phyloP scores from a whole-genome alignment of 2,797 vertebrate genomes.

The Florisuga fusca region DNA sequence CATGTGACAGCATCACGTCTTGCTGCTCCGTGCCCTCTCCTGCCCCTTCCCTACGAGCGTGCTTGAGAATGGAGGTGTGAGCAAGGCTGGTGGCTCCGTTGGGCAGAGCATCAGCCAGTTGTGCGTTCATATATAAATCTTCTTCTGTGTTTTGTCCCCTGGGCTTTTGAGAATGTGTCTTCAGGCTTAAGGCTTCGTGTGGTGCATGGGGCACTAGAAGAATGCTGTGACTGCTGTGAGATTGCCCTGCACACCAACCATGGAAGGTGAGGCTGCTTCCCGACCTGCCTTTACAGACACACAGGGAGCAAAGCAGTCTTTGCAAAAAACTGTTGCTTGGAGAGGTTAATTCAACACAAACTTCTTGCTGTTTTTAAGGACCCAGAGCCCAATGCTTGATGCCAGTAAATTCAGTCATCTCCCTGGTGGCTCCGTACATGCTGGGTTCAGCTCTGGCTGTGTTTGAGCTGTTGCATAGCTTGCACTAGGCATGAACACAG shows the following conservation, averaged over 20 bases:
- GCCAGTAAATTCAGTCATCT: not conserved
- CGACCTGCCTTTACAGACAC: not conserved
- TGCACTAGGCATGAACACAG: not conserved
- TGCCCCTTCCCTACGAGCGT: accelerated
- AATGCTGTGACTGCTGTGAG: not conserved
- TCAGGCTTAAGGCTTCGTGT: not conserved
- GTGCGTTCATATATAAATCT: accelerated
- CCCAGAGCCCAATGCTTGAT: not conserved
- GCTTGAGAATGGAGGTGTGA: not conserved
- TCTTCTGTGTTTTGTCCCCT: accelerated
- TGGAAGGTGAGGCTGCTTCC: not conserved
- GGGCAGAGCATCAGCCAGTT: not conserved
- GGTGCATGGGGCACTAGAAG: not conserved
- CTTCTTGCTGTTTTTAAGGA: not conserved
- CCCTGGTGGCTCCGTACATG: not conserved
- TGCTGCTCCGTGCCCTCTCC: accelerated
- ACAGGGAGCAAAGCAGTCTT: accelerated
- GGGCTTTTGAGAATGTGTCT: not conserved
- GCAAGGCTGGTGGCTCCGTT: accelerated
- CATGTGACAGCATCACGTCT: accelerated
- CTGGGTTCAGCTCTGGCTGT: not conserved
- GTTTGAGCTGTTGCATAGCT: not conserved
- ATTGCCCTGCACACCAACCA: accelerated
- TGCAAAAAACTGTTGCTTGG: not conserved
- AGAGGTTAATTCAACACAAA: not conserved